phyloP scores from a whole-genome alignment of 2,888 invertebrate species.

The Choristoneura rosaceana region DNA sequence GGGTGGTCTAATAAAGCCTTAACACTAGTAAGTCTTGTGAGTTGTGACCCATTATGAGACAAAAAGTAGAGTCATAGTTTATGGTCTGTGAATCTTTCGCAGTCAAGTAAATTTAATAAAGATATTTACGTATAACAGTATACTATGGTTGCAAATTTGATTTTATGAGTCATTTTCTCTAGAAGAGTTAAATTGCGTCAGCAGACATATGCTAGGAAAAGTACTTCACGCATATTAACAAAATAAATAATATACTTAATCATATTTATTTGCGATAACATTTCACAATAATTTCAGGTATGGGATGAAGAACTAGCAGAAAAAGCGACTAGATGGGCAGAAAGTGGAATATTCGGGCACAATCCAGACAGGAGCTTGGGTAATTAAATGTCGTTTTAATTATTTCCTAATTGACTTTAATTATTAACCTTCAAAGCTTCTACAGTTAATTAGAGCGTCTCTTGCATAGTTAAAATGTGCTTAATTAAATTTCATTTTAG shows the following conservation, averaged over 20 bases:
- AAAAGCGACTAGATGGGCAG: conserved; percentile 54
- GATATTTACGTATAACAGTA: no score
- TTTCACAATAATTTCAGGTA: conserved; percentile 43
- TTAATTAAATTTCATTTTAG: conserved; percentile 36
- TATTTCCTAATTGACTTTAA: not conserved
- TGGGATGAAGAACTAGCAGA: conserved; percentile 56
- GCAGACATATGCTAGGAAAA: conserved; percentile 4
- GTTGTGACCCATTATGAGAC: no score
- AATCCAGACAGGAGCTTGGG: conserved; percentile 52
- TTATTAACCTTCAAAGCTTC: conserved; percentile 7
- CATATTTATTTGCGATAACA: not conserved
- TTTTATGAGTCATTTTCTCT: not conserved
- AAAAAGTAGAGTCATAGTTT: no score
- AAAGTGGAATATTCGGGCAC: conserved; percentile 49
- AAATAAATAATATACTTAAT: not conserved
- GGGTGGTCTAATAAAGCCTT: no score
- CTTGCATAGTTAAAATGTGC: conserved; percentile 5
- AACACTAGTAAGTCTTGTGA: no score
- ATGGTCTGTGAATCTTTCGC: no score
- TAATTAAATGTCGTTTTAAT: conserved; percentile 40
- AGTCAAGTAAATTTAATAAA: no score
- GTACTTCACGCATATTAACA: not conserved
- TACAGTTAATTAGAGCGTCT: not conserved
- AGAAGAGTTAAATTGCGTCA: conserved; percentile 6
- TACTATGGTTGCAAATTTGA: no score